A percentile compares a stretch with the other conserved stretches of the same genome.
Evolutionary conservation across 2,113 vertebrate genomes (phyloP).

Genomic region (Vidua chalybeata): DNA sequence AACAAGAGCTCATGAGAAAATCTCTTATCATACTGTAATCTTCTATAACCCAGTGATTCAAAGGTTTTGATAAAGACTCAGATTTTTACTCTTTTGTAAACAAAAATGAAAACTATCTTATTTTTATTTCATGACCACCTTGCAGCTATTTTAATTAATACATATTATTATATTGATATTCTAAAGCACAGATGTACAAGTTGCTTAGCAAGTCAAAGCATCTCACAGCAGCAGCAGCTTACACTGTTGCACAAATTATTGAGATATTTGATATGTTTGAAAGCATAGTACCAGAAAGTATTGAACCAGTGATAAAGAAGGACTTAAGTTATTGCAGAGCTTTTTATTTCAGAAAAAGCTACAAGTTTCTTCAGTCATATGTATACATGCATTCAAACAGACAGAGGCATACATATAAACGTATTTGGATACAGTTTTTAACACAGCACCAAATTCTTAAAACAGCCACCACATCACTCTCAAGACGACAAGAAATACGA

Average conservation of each 20-base stretch:
- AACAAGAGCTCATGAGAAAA: not conserved
- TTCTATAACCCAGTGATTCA: not conserved
- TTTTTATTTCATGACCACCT: not conserved
- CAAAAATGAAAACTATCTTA: not conserved
- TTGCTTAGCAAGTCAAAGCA: not conserved
- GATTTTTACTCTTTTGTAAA: not conserved
- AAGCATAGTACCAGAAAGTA: not conserved
- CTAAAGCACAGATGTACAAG: not conserved
- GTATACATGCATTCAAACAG: not conserved
- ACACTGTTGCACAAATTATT: not conserved
- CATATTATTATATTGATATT: not conserved
- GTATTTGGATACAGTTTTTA: not conserved
- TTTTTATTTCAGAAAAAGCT: not conserved
- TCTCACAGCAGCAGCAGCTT: not conserved
- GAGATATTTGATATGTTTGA: not conserved
- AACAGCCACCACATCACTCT: not conserved
- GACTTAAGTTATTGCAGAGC: not conserved
- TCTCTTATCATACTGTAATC: not conserved
- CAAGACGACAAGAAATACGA: not conserved
- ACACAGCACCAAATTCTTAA: not conserved
- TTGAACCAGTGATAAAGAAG: not conserved
- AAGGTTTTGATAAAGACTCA: not conserved
- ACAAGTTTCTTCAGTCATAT: not conserved
- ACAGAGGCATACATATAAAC: not conserved
- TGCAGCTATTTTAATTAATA: not conserved